A percentile compares a stretch with the other conserved stretches of the same genome.
phyloP scores from a whole-genome alignment of 1,140 invertebrate species.

The Ostrea denselamellosa region DNA sequence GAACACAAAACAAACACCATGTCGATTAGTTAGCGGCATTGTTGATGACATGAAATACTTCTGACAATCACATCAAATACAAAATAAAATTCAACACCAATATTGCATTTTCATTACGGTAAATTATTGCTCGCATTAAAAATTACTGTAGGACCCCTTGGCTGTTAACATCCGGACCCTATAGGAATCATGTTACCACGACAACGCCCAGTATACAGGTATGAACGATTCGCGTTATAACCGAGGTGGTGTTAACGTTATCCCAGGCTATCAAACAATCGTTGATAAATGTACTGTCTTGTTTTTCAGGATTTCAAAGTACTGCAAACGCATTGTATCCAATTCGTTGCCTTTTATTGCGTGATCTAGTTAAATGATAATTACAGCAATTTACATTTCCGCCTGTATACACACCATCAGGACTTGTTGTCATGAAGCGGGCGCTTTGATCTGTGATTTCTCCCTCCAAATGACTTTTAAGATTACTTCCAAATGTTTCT shows the following conservation, averaged over 20 bases:
- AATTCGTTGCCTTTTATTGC: too few species aligned
- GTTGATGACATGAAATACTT: background rate
- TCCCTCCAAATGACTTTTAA: too few species aligned
- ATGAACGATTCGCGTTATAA: background rate
- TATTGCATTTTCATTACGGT: slow-evolving; percentile 18
- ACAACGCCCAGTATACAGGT: background rate
- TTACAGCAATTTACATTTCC: too few species aligned
- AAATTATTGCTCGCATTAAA: background rate
- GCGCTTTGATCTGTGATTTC: too few species aligned
- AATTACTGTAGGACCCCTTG: background rate
- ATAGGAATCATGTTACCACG: background rate
- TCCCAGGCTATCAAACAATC: too few species aligned
- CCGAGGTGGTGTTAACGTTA: background rate
- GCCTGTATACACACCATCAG: too few species aligned
- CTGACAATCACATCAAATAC: background rate
- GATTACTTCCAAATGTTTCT: too few species aligned
- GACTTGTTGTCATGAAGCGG: too few species aligned
- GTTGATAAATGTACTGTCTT: too few species aligned
- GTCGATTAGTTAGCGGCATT: background rate
- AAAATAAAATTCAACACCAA: slow-evolving; percentile 2
- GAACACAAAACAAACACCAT: background rate
- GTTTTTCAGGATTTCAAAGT: too few species aligned
- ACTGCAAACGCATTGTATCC: too few species aligned
- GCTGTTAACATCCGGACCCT: background rate
- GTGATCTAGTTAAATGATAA: too few species aligned